A percentile compares a stretch with the other conserved stretches of the same genome.
Conservation (phyloP, 1,140 invertebrate genomes). For the Papilio machaon region DNA sequence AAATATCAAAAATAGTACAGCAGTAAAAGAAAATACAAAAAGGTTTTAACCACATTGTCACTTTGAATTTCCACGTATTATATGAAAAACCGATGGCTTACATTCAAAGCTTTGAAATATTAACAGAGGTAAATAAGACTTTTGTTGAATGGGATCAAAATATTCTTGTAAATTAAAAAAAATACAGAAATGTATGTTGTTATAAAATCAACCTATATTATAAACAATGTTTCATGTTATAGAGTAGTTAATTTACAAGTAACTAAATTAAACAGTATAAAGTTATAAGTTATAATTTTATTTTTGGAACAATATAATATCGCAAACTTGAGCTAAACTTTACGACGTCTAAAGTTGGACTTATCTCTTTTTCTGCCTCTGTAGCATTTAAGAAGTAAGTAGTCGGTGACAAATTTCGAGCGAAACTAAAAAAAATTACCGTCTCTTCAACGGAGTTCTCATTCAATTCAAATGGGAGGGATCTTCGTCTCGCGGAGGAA, state of each 20-base stretch:
- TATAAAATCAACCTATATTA: background rate
- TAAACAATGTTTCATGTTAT: no score
- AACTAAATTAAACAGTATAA: no score
- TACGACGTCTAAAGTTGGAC: background rate
- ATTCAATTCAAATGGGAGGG: slow-evolving; percentile 33
- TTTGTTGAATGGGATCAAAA: background rate
- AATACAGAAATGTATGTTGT: background rate
- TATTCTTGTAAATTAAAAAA: background rate
- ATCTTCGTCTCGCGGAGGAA: background rate
- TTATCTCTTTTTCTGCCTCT: background rate
- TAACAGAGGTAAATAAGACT: background rate
- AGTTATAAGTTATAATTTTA: no score
- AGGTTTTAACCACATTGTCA: background rate
- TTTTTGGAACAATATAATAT: background rate
- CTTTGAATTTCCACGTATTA: background rate
- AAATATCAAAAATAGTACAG: background rate
- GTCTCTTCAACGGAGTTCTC: background rate
- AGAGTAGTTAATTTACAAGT: no score
- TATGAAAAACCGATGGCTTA: background rate
- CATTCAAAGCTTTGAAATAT: background rate
- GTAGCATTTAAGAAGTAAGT: background rate
- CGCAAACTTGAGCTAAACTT: background rate
- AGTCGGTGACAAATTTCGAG: slow-evolving; percentile 17
- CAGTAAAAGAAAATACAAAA: background rate
- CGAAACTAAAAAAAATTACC: slow-evolving; percentile 3